A percentile compares a stretch with the other conserved stretches of the same genome.
These are phyloP conservation scores for Stenolophus ochropezus DNA, from an alignment of 2,888 invertebrate species.

Conservation along the genomic window DNA sequence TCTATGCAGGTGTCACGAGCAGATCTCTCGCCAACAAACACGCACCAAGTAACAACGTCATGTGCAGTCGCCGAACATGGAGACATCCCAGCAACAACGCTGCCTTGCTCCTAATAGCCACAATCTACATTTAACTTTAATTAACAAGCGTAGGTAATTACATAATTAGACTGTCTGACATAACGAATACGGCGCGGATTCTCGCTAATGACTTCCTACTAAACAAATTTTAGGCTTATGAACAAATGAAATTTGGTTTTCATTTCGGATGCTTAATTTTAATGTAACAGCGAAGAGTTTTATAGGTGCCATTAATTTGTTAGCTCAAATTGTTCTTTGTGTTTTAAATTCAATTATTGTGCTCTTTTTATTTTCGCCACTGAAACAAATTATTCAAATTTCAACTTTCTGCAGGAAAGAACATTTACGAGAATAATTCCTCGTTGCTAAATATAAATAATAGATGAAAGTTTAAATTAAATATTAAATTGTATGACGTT, in stretches of 20 bases:
- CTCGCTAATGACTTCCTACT: not conserved
- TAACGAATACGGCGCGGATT: constrained; percentile 37
- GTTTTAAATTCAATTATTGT: too few species aligned
- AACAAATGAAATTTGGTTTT: not conserved
- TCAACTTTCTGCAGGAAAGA: too few species aligned
- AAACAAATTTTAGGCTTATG: constrained; percentile 23
- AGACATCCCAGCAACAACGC: constrained; percentile 3
- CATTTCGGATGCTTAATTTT: not conserved
- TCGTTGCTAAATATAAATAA: too few species aligned
- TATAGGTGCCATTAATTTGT: too few species aligned
- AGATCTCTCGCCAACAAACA: constrained; percentile 31
- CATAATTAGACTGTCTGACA: constrained; percentile 54
- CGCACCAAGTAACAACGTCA: constrained; percentile 40
- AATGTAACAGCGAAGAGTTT: not conserved
- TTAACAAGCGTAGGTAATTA: constrained; percentile 57
- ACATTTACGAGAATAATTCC: too few species aligned
- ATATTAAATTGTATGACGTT: too few species aligned
- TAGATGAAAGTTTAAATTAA: too few species aligned
- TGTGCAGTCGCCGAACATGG: constrained; percentile 31
- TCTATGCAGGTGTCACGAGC: constrained; percentile 53
- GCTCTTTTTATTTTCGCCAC: too few species aligned
- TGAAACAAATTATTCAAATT: too few species aligned
- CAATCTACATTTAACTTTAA: constrained; percentile 57
- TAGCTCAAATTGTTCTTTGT: too few species aligned
- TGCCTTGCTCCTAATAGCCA: constrained; percentile 47